Conservation (phyloP, 2,888 invertebrate species). For the Diploptera punctata region DNA sequence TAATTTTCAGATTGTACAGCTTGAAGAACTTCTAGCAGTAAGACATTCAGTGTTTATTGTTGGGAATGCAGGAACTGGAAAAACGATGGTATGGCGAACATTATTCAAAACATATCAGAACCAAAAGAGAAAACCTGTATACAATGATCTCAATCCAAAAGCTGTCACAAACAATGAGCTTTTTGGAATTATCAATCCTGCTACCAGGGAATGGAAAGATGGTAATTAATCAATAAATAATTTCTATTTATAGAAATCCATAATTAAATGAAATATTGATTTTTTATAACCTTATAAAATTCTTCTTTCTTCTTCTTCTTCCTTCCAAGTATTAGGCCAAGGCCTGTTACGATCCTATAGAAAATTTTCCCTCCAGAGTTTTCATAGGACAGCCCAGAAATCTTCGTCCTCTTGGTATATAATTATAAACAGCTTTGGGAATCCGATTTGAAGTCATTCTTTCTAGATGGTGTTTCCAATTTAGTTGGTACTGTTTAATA, state of each 20-base stretch:
- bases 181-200: slow-evolving; percentile 92
- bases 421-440: too few relatives aligned
- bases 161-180: slow-evolving; percentile 95
- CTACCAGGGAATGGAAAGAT: slow-evolving; percentile 92
- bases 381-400: too few relatives aligned
- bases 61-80: slow-evolving; percentile 90
- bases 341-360: too few relatives aligned
- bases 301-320: too few relatives aligned
- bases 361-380: too few relatives aligned
- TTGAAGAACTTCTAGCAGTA: slow-evolving; percentile 92
- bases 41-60: slow-evolving; percentile 92
- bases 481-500: too few relatives aligned
- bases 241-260: slow-evolving; percentile 34
- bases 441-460: too few relatives aligned
- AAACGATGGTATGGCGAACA: slow-evolving; percentile 92
- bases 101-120: slow-evolving; percentile 83
- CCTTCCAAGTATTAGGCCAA: too few relatives aligned
- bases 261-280: slow-evolving; percentile 18
- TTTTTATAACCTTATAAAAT: not conserved
- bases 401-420: too few relatives aligned
- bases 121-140: slow-evolving; percentile 81
- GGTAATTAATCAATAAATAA: slow-evolving; percentile 54
- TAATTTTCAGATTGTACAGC: slow-evolving; percentile 71
- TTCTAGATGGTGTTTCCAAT: too few relatives aligned
- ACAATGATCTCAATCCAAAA: slow-evolving; percentile 93